Evolutionary conservation across 1,140 invertebrate species (phyloP).

Genomic region (Chrysopa pallens): DNA sequence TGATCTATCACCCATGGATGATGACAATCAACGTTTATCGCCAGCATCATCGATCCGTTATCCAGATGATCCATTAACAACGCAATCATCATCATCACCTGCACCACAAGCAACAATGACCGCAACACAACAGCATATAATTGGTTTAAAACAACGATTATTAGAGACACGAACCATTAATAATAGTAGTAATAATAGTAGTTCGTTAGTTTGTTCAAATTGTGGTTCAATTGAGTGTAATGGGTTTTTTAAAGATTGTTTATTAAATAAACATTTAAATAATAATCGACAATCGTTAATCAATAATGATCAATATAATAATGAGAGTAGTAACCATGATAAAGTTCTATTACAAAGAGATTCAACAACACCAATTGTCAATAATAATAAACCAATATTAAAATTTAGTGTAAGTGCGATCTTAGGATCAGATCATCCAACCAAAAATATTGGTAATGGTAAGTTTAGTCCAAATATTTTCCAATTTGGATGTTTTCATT

Average conservation of each 20-base stretch:
- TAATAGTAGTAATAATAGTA: conserved; percentile 12
- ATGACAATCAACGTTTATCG: conserved; percentile 2
- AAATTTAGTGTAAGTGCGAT: conserved; percentile 89
- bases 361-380: conserved; percentile 23
- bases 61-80: conserved; percentile 4
- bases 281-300: background rate
- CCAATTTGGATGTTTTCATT: too few species aligned
- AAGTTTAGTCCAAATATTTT: too few species aligned
- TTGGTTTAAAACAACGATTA: conserved; percentile 14
- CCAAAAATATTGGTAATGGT: conserved; percentile 20
- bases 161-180: conserved; percentile 7
- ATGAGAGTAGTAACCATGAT: background rate
- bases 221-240: conserved; percentile 22
- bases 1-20: background rate
- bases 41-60: conserved; percentile 1
- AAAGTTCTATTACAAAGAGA: background rate
- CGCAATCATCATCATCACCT: background rate
- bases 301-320: conserved; percentile 9
- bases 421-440: conserved; percentile 35
- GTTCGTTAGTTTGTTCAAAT: conserved; percentile 17
- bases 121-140: conserved; percentile 7
- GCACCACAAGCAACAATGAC: conserved; percentile 10
- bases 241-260: conserved; percentile 15
- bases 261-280: conserved; percentile 15
- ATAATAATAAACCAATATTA: conserved; percentile 49